Percentiles rank a stretch among this genome's conserved stretches.
phyloP scores from a whole-genome alignment of 2,113 vertebrate genomes.

The Scatophagus argus region DNA sequence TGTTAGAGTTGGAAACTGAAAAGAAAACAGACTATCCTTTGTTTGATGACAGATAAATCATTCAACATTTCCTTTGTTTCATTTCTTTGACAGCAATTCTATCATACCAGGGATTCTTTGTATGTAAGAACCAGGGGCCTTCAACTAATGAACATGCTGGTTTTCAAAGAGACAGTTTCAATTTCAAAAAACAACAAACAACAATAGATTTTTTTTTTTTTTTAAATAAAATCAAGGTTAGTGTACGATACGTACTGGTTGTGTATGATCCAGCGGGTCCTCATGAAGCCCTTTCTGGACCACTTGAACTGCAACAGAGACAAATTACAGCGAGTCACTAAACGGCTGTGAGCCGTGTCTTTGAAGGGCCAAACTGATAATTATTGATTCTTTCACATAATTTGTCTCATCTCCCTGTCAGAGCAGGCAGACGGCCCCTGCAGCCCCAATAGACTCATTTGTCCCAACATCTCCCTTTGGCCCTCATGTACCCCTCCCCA shows the following conservation, averaged over 20 bases:
- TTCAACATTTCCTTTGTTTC: neutral
- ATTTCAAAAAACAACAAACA: neutral
- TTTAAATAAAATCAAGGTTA: no score
- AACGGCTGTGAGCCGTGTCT: conserved; percentile 67
- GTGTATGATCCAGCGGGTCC: conserved; percentile 87
- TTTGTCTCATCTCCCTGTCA: conserved; percentile 81
- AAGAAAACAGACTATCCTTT: neutral
- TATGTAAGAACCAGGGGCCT: no score
- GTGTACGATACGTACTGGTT: conserved; percentile 81
- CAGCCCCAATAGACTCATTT: conserved; percentile 73
- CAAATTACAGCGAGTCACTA: conserved; percentile 64
- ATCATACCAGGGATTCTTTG: neutral
- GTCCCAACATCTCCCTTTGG: conserved; percentile 63
- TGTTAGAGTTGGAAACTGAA: neutral
- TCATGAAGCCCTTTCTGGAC: conserved; percentile 90
- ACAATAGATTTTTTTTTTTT: no score
- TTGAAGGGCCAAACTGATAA: conserved; percentile 67
- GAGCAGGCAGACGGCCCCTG: conserved; percentile 48
- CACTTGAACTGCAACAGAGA: conserved; percentile 86
- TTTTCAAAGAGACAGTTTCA: neutral
- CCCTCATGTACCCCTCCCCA: conserved; percentile 29
- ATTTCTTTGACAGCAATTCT: neutral
- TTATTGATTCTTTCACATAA: conserved; percentile 77
- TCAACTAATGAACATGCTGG: neutral
- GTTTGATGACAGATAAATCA: neutral